Percentiles rank a stretch among this genome's conserved stretches.
Evolutionary conservation across 1,140 invertebrate genomes (phyloP).

Genomic region (Augochlora pura): DNA sequence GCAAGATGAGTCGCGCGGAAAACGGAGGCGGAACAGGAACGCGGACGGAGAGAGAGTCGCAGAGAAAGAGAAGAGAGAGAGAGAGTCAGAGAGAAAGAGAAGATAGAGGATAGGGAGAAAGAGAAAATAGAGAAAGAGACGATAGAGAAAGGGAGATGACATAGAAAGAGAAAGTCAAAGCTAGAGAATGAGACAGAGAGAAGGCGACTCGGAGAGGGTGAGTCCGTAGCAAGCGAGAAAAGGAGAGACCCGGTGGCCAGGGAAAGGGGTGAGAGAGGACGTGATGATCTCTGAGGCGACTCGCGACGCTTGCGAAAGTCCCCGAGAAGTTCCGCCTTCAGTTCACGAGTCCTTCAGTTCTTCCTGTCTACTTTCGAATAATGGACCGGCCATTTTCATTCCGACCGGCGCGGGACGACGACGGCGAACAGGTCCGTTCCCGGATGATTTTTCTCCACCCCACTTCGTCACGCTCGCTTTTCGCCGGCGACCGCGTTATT

Average conservation of each 20-base stretch:
- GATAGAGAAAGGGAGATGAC: background rate
- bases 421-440: too few species aligned
- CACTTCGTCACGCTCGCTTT: too few species aligned
- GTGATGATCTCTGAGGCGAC: conserved; percentile 48
- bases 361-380: conserved; percentile 23
- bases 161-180: conserved; percentile 43
- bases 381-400: conserved; percentile 2
- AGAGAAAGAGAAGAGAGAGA: conserved; percentile 12
- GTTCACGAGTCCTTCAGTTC: conserved; percentile 6
- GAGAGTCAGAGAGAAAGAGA: background rate
- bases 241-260: background rate
- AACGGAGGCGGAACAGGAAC: background rate
- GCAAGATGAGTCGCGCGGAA: conserved; percentile 51
- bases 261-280: conserved; percentile 31
- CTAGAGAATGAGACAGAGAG: conserved; percentile 8
- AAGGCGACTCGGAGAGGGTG: background rate
- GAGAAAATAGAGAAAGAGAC: background rate
- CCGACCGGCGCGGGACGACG: too few species aligned
- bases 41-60: conserved; percentile 37
- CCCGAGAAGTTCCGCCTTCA: conserved; percentile 14
- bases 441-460: background rate
- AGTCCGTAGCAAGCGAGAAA: background rate
- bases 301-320: conserved; percentile 11
- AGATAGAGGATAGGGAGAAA: too few species aligned
- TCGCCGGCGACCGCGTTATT: too few species aligned